Evolutionary conservation across 1,140 invertebrate genomes (phyloP).

Genomic region (Helicoverpa zea): DNA sequence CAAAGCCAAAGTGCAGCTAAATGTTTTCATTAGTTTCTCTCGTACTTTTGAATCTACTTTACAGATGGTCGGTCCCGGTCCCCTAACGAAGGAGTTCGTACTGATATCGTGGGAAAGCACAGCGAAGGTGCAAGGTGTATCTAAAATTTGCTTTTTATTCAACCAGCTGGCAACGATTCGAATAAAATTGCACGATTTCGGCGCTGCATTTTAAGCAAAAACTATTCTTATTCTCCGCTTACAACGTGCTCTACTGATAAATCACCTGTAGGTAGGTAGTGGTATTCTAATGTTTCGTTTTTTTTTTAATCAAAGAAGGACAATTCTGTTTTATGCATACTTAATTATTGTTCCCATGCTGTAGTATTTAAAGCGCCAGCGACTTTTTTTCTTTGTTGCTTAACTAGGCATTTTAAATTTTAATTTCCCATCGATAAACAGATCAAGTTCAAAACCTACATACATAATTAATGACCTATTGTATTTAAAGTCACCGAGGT

Average conservation of each 20-base stretch:
- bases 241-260: background rate
- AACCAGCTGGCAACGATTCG: constrained; percentile 62
- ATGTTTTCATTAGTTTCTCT: constrained; percentile 53
- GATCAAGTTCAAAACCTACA: constrained; percentile 19
- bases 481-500: constrained; percentile 30
- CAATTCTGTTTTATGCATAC: background rate
- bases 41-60: constrained; percentile 52
- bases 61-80: constrained; percentile 16
- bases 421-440: constrained; percentile 30
- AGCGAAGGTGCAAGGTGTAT: constrained; percentile 59
- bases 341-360: background rate
- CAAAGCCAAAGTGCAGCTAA: constrained; percentile 50
- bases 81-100: constrained; percentile 39
- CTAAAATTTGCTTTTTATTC: constrained; percentile 70
- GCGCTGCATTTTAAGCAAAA: constrained; percentile 49
- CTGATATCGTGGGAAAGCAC: constrained; percentile 66
- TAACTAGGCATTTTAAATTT: background rate
- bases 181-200: constrained; percentile 57
- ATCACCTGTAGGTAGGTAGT: background rate
- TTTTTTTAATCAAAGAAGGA: too few relatives aligned
- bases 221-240: background rate
- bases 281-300: background rate
- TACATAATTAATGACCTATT: constrained; percentile 43
- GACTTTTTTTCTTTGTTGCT: constrained; percentile 6
- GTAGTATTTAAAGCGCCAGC: background rate